Conservation (phyloP, 2,888 invertebrate genomes). For the Oscheius sp. region DNA sequence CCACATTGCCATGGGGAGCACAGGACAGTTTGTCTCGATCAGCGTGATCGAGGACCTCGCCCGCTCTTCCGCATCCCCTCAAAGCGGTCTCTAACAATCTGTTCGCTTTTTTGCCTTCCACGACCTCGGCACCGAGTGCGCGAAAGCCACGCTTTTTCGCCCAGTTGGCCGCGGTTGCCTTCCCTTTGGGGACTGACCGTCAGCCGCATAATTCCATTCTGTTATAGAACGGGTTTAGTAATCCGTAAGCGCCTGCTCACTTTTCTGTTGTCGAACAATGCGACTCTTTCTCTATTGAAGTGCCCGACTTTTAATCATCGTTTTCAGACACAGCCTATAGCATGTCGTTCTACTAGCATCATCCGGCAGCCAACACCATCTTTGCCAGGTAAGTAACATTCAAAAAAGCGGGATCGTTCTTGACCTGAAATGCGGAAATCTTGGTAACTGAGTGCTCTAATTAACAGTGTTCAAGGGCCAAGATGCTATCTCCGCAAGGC, state of each 20-base stretch:
- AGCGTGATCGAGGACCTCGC: not conserved
- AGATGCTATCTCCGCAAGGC: constrained; percentile 36
- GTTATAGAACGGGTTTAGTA: constrained; percentile 3
- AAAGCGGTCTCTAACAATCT: too few relatives aligned
- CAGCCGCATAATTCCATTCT: constrained; percentile 30
- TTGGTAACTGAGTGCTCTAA: constrained; percentile 15
- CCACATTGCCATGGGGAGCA: constrained; percentile 21
- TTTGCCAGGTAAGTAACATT: not conserved
- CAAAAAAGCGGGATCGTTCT: not conserved
- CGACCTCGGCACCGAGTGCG: constrained; percentile 16
- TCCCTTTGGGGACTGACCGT: constrained; percentile 9
- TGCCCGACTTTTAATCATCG: too few relatives aligned
- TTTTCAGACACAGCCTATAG: too few relatives aligned
- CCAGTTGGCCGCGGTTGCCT: not conserved
- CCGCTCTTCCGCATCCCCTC: constrained; percentile 4
- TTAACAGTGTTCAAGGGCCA: constrained; percentile 12
- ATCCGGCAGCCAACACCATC: too few relatives aligned
- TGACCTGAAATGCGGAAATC: too few relatives aligned
- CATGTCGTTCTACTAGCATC: too few relatives aligned
- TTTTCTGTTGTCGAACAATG: too few relatives aligned
- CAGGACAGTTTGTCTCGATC: constrained; percentile 15
- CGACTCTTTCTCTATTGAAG: too few relatives aligned
- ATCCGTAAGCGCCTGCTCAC: not conserved
- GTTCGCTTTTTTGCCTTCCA: constrained; percentile 8
- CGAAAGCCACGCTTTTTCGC: constrained; percentile 22